Evolutionary conservation across 1,140 invertebrate genomes (phyloP), one percentile per base, ranked within the genome.

Genomic region (Aphelinus certus): DNA sequence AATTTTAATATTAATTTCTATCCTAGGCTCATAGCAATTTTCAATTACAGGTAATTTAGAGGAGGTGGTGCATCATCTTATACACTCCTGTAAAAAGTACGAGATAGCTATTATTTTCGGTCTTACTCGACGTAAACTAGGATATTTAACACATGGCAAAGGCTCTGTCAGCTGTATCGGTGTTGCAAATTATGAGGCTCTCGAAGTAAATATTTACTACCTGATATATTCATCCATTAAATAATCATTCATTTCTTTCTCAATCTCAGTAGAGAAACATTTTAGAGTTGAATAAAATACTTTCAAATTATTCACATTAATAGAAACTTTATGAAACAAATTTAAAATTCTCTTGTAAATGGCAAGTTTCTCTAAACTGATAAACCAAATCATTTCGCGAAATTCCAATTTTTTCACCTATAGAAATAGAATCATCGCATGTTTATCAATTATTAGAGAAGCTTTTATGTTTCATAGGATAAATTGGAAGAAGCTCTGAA

Each of bases 131-230:
- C 84, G 88, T 51, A 87, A 88, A 9, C 82, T 92, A n/a, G 90
- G 90, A 6, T 84, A 88, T 66, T 85, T 88, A 45, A 89, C 88
- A 73, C 86, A 88, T 56, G 90, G 90, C 78, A 85, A 88, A 60
- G 89, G 89, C 43, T 85, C 88, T 10, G 88, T 90, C 58, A 90
- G 89, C 80, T 89, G 89, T 7, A 85, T 90, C 45, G 91, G 90
- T 42, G 85, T 92, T 10, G 87, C 90, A 67, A 91, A 90, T 84
- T 91, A 90, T 79, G 84, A 88, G 70, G 90, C 90, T 7, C 85
- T 85, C n/a, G 89, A 91, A 81, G 90, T 90, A 80, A 61, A 43
- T 26, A 51, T 64, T 51, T 45, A 58, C 64, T 42, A 51, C 56
- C 1, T 56, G 42, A 26, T 43, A 69, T 60, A 68, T 63, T 10